Conservation (phyloP, 2,888 invertebrate species). For the Trichacis sp. region DNA sequence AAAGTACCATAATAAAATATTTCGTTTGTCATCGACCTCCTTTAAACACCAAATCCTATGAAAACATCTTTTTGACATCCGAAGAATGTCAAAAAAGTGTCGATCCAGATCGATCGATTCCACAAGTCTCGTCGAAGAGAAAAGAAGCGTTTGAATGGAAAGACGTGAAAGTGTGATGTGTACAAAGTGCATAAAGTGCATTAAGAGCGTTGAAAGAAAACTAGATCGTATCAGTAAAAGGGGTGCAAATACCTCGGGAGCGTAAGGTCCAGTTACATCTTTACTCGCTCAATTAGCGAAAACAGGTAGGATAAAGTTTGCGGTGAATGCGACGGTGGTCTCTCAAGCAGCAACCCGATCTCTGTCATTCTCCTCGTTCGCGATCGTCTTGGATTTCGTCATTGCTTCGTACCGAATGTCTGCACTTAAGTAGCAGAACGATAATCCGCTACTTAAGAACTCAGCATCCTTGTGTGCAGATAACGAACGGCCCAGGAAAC, state of each 20-base stretch:
- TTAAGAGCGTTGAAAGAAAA: slow-evolving; percentile 49
- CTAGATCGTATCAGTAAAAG: slow-evolving; percentile 59
- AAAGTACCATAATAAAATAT: too few relatives aligned
- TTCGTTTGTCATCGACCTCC: too few relatives aligned
- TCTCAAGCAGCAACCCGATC: slow-evolving; percentile 62
- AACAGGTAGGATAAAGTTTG: slow-evolving; percentile 68
- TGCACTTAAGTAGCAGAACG: slow-evolving; percentile 61
- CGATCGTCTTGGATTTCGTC: slow-evolving; percentile 65
- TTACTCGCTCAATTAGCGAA: slow-evolving; percentile 69
- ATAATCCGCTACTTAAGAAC: slow-evolving; percentile 58
- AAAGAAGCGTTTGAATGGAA: neutral
- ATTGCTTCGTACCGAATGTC: slow-evolving; percentile 55
- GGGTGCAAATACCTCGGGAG: slow-evolving; percentile 64
- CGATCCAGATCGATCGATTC: neutral
- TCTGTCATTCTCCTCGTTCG: slow-evolving; percentile 59
- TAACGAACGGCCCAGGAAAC: slow-evolving; percentile 33
- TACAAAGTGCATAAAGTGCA: slow-evolving; percentile 10
- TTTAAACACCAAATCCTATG: too few relatives aligned
- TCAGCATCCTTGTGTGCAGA: slow-evolving; percentile 38
- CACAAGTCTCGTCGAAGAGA: neutral
- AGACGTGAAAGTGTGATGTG: too few relatives aligned
- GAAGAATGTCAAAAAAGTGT: too few relatives aligned
- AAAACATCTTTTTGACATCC: too few relatives aligned
- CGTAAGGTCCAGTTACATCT: slow-evolving; percentile 68
- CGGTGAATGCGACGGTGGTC: slow-evolving; percentile 65